Percentiles rank a stretch among this genome's conserved stretches.
Conservation (phyloP, 1,140 invertebrate genomes). For the Odontomachus brunneus region DNA sequence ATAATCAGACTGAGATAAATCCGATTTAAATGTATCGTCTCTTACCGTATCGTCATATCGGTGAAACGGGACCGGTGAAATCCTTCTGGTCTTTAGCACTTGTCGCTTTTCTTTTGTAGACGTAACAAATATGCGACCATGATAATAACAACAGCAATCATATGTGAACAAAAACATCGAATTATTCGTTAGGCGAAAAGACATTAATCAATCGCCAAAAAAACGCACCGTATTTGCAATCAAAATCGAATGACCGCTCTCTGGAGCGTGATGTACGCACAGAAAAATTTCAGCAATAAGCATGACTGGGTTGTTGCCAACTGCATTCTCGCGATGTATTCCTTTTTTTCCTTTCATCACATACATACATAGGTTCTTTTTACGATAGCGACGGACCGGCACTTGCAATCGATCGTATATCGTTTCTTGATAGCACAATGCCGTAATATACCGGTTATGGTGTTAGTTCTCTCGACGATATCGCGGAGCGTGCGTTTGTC, state of each 20-base stretch:
- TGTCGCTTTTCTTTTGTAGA: no score
- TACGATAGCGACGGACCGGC: constrained; percentile 20
- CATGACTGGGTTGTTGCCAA: constrained; percentile 67
- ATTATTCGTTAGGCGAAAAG: neutral
- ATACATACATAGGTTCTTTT: constrained; percentile 58
- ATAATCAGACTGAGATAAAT: constrained; percentile 2
- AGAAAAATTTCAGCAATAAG: constrained; percentile 72
- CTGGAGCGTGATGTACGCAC: constrained; percentile 59
- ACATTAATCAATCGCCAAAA: neutral
- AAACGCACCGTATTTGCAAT: constrained; percentile 67
- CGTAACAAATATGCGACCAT: no score
- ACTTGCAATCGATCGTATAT: constrained; percentile 56
- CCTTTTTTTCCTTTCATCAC: constrained; percentile 57
- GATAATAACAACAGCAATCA: no score
- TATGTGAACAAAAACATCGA: neutral
- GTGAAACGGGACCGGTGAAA: neutral
- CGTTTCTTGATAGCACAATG: constrained; percentile 43
- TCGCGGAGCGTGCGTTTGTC: no score
- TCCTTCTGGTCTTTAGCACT: no score
- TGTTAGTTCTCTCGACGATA: no score
- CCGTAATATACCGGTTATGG: constrained; percentile 18
- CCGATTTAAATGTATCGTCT: neutral
- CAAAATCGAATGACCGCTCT: constrained; percentile 68
- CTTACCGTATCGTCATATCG: neutral
- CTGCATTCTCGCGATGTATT: constrained; percentile 37